A percentile compares a stretch with the other conserved stretches of the same genome.
These are phyloP conservation scores for Ariopsis seemanni DNA, from an alignment of 2,113 vertebrate genomes.

Conservation along the genomic window DNA sequence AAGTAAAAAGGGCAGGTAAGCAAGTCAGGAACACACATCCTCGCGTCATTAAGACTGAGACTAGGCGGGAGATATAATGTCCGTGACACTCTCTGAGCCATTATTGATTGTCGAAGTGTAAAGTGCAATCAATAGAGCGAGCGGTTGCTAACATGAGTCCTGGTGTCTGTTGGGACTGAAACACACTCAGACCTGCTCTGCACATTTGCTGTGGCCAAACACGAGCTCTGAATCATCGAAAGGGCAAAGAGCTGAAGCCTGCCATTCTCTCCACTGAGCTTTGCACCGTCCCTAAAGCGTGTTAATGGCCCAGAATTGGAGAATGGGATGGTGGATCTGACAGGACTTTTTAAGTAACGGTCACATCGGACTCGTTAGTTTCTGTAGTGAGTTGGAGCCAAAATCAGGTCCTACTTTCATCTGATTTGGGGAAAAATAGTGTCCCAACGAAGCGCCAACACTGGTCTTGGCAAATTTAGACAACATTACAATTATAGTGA, in stretches of 20 bases:
- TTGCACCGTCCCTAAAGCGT: slow-evolving; percentile 35
- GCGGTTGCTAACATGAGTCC: slow-evolving; percentile 56
- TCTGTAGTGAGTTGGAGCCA: background rate
- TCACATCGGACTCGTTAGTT: background rate
- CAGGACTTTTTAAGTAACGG: background rate
- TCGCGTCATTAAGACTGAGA: slow-evolving; percentile 50
- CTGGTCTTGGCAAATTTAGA: background rate
- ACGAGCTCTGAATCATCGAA: slow-evolving; percentile 41
- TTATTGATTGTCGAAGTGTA: slow-evolving; percentile 63
- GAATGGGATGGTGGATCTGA: background rate
- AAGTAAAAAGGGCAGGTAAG: slow-evolving; percentile 51
- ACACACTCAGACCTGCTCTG: slow-evolving; percentile 14
- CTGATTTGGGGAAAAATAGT: background rate
- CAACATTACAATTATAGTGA: background rate
- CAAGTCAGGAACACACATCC: slow-evolving; percentile 41
- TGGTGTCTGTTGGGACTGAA: slow-evolving; percentile 42
- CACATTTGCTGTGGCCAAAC: slow-evolving; percentile 48
- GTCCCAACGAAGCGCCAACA: background rate
- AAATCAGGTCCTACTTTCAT: background rate
- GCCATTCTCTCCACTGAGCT: slow-evolving; percentile 38
- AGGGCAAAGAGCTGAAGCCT: slow-evolving; percentile 29
- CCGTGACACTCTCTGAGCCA: slow-evolving; percentile 63
- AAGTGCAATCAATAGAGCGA: slow-evolving; percentile 63
- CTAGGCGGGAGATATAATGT: slow-evolving; percentile 61
- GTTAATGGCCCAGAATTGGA: slow-evolving; percentile 30